Percentiles rank a stretch among this genome's conserved stretches.
phyloP scores from a whole-genome alignment of 2,888 invertebrate genomes.

The Liodrosophila aerea region DNA sequence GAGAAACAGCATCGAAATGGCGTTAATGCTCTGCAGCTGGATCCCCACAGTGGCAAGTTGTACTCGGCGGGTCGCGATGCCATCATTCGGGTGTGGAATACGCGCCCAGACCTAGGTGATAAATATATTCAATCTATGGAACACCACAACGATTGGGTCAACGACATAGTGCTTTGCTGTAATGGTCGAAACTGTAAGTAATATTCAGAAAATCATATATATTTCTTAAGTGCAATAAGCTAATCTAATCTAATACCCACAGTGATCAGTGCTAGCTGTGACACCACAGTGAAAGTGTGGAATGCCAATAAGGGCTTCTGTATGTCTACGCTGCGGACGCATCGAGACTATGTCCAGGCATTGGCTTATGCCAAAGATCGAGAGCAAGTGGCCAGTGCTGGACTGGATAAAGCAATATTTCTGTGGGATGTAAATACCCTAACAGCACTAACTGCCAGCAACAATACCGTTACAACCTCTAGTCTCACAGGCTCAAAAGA shows the following conservation, averaged over 20 bases:
- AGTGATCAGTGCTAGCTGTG: conserved; percentile 99
- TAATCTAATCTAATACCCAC: conserved; percentile 19
- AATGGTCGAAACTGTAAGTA: conserved; percentile 93
- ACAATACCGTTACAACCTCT: conserved; percentile 99
- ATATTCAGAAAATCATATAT: too few species aligned
- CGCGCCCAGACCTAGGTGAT: conserved; percentile 85
- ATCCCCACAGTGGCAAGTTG: conserved; percentile 92
- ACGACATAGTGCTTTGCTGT: conserved; percentile 98
- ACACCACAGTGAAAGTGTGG: conserved; percentile 99
- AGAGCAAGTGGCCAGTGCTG: conserved; percentile 97
- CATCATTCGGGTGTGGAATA: conserved; percentile 96
- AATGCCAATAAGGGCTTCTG: conserved; percentile 99
- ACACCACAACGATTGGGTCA: conserved; percentile 99
- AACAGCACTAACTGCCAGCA: conserved; percentile 98
- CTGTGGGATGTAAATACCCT: conserved; percentile 99
- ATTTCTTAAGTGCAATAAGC: background rate
- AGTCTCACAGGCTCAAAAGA: conserved; percentile 98
- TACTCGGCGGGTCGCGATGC: conserved; percentile 97
- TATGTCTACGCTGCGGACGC: conserved; percentile 98
- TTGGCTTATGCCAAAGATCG: conserved; percentile 98
- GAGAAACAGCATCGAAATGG: conserved; percentile 97
- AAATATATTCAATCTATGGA: conserved; percentile 98
- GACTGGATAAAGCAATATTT: conserved; percentile 97
- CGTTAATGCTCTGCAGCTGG: conserved; percentile 97
- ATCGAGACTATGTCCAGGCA: conserved; percentile 99